These are phyloP conservation scores for Esox lucius DNA, from an alignment of 2,797 vertebrate genomes.

Conservation along the genomic window DNA sequence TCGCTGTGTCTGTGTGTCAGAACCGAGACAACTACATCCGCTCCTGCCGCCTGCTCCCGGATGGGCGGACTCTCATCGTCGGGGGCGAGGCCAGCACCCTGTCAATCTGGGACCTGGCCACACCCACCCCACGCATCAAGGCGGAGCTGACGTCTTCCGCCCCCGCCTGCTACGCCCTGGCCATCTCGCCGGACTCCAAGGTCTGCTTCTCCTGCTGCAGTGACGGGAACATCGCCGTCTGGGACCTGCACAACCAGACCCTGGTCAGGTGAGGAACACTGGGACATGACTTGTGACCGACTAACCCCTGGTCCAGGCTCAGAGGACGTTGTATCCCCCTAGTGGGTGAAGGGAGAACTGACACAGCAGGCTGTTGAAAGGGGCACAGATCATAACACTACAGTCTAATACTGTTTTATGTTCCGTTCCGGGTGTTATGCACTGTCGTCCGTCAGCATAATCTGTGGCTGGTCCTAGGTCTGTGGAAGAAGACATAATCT, in stretches of 20 bases:
- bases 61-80: conserved; percentile 92
- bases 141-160: conserved; percentile 94
- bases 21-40: conserved; percentile 98
- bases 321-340: neutral
- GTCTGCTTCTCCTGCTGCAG: conserved; percentile 98
- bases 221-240: conserved; percentile 94
- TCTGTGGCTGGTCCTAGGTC: neutral
- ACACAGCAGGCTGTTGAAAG: too few relatives aligned
- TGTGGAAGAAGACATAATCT: neutral
- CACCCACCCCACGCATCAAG: conserved; percentile 93
- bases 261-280: conserved; percentile 83
- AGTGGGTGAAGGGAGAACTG: neutral
- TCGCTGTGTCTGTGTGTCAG: conserved; percentile 59
- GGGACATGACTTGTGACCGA: neutral
- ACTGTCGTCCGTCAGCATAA: too few relatives aligned
- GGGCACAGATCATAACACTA: too few relatives aligned
- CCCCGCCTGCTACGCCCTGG: conserved; percentile 93
- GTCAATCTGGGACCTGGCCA: conserved; percentile 96
- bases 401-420: too few relatives aligned
- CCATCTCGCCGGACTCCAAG: conserved; percentile 96
- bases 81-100: conserved; percentile 94
- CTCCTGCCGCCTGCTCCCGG: conserved; percentile 93
- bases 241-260: conserved; percentile 97
- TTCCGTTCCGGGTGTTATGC: too few relatives aligned
- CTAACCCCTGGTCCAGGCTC: neutral